Base-by-base conservation (phyloP, 2,888 invertebrate species). In the Agrotis clavis region DNA sequence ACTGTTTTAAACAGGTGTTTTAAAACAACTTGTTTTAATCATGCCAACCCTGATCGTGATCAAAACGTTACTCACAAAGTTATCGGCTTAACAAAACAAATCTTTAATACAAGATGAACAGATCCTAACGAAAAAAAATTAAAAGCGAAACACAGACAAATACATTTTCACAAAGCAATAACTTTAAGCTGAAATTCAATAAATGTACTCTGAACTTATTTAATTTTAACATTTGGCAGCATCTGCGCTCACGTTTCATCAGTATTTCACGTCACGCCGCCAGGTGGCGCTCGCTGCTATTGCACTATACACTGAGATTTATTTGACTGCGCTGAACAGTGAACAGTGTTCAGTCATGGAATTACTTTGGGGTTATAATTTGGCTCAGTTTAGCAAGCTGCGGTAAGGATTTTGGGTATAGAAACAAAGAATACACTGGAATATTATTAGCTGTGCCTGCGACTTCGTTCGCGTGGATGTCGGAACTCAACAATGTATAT, bases 181-280 rank as follows among this genome's bases (percentile, higher is more conserved):
- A 65, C 7, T 59, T 48, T 30, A 25, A 47, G 14, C 56, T 47
- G 14, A 41, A 51, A 25, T 62, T 30, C 25, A 62, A 47, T 57
- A 62, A 68, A 60, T 41, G 53, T 18, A 50, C 4, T 1, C 18
- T n/a, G 7, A 53, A 73, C 30, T 45, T 71, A 62, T 77, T 77
- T 66, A 56, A 61, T 78, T 41, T 56, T 51, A 41, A 48, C 56
- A 74, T 74, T 73, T 74, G 64, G 64, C 68, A 79, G 60, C 47
- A 45, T 30, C 30, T 14, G 18, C 7, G 61, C 53, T 30, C 51
- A 21, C 56, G 64, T 65, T 57, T 56, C 67, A 30, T 73, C n/a
- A 50, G 79, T 79, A 65, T 79, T 67, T 56, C 56, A 51, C 45
- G 48, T 56, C 59, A 9, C 11, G 35, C 56, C 56, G 30, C 51